Conservation (phyloP, 2,113 vertebrate genomes). For the human (Homo sapiens) region GRCh38 chr1:168971001-168971500, state of each 20-base stretch:
- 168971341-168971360: conserved; percentile 65
- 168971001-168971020: not conserved
- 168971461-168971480: conserved; percentile 8
- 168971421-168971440: conserved; percentile 48
- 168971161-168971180: not conserved
- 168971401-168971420: conserved; percentile 45
- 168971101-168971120: not conserved
- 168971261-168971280: conserved; percentile 41
- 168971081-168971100: not conserved
- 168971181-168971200: not conserved
- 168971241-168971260: not conserved
- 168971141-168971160: not conserved
- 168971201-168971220: not conserved
- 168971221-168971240: not conserved
- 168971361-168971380: conserved; percentile 76
- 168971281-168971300: conserved; percentile 36
- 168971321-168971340: conserved; percentile 69
- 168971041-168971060: not conserved
- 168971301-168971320: conserved; percentile 33
- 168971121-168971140: too few species aligned
- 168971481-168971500: not conserved
- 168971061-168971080: not conserved
- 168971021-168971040: not conserved
- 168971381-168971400: conserved; percentile 52
- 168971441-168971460: not conserved